Evolutionary conservation across 1,140 invertebrate species (phyloP).

Genomic region (Eupristina koningsbergeri): DNA sequence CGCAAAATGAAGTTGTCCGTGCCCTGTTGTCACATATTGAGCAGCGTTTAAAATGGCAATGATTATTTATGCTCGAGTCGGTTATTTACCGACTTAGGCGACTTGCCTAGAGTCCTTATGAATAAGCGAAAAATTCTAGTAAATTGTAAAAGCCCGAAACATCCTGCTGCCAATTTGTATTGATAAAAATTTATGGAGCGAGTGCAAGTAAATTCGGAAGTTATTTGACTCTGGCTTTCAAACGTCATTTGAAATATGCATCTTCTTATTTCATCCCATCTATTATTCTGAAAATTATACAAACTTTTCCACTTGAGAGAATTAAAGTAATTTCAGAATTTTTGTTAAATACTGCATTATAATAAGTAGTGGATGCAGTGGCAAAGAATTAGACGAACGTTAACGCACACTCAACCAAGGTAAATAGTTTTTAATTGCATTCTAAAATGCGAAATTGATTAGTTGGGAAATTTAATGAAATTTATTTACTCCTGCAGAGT

Average conservation of each 20-base stretch:
- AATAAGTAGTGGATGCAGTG: too few relatives aligned
- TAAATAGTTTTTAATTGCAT: too few relatives aligned
- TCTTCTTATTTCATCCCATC: neutral
- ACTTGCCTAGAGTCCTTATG: neutral
- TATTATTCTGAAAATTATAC: neutral
- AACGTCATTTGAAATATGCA: neutral
- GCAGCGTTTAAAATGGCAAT: too few relatives aligned
- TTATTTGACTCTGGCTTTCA: neutral
- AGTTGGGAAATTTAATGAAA: neutral
- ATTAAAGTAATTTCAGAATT: too few relatives aligned
- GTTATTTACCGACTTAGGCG: neutral
- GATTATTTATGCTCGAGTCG: too few relatives aligned
- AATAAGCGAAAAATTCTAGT: neutral
- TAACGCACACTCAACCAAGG: too few relatives aligned
- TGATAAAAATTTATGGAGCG: neutral
- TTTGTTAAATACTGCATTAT: too few relatives aligned
- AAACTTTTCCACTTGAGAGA: too few relatives aligned
- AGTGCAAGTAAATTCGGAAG: neutral
- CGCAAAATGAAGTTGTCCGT: too few relatives aligned
- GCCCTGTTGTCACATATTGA: too few relatives aligned
- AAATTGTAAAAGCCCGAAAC: neutral
- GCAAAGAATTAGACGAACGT: too few relatives aligned
- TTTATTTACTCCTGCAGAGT: neutral
- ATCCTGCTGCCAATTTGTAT: neutral
- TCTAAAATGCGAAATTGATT: too few relatives aligned